Conservation (phyloP, 2,888 invertebrate species). For the Idaea straminata region DNA sequence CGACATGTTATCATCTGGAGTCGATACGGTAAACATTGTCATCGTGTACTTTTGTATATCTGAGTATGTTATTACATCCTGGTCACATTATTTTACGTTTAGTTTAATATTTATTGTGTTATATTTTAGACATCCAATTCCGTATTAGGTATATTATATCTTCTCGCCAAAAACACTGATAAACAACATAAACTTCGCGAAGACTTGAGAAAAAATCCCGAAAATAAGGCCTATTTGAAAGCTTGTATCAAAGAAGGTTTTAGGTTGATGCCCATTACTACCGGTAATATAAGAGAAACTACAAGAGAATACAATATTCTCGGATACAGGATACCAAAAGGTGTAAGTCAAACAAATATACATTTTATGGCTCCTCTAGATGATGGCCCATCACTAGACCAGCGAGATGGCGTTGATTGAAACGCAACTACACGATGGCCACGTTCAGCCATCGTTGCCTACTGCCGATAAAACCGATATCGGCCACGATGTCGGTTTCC, state of each 20-base stretch:
- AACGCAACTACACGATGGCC: too few species aligned
- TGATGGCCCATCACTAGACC: too few species aligned
- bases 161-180: slow-evolving; percentile 81
- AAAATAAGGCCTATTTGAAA: slow-evolving; percentile 73
- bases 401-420: too few species aligned
- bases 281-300: slow-evolving; percentile 76
- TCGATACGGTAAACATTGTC: slow-evolving; percentile 81
- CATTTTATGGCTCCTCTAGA: too few species aligned
- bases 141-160: slow-evolving; percentile 76
- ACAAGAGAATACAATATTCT: slow-evolving; percentile 77
- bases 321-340: slow-evolving; percentile 82
- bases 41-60: background rate
- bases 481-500: too few species aligned
- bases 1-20: slow-evolving; percentile 83
- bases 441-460: too few species aligned
- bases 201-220: slow-evolving; percentile 65
- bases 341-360: slow-evolving; percentile 53
- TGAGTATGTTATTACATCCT: too few species aligned
- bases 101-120: slow-evolving; percentile 3
- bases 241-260: slow-evolving; percentile 87
- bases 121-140: slow-evolving; percentile 76
- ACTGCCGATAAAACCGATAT: too few species aligned
- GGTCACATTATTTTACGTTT: background rate
- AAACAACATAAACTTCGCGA: slow-evolving; percentile 82
- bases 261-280: slow-evolving; percentile 79